These are phyloP conservation scores for Tenthredo distinguenda DNA, from an alignment of 2,888 invertebrate genomes.

Conservation along the genomic window DNA sequence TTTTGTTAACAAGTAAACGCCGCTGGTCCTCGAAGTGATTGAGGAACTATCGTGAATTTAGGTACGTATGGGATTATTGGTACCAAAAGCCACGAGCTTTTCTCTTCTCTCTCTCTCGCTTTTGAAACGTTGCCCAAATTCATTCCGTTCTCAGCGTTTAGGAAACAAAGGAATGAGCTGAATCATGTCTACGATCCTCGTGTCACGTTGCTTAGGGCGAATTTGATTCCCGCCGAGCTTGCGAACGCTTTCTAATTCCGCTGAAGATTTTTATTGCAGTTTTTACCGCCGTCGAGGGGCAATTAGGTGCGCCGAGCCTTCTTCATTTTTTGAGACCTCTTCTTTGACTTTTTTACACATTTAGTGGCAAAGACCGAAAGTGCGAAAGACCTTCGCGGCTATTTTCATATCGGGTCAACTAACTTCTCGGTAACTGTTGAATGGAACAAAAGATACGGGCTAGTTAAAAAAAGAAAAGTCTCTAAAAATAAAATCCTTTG, in stretches of 20 bases:
- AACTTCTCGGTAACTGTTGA: neutral
- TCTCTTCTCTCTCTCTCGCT: neutral
- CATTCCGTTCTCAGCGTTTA: slow-evolving; percentile 12
- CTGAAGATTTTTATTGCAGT: neutral
- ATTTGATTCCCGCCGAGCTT: neutral
- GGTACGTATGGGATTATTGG: slow-evolving; percentile 28
- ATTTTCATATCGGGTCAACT: slow-evolving; percentile 36
- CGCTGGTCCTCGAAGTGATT: neutral
- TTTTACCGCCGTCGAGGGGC: neutral
- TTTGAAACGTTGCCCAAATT: slow-evolving; percentile 58
- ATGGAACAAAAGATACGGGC: slow-evolving; percentile 22
- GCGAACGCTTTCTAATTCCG: neutral
- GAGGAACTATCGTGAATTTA: slow-evolving; percentile 19
- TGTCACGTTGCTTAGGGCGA: neutral
- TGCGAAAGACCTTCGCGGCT: slow-evolving; percentile 27
- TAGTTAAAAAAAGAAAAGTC: neutral
- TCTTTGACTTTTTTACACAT: neutral
- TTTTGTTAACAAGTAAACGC: neutral
- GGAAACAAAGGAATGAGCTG: slow-evolving; percentile 68
- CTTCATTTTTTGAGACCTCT: neutral
- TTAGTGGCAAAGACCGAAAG: neutral
- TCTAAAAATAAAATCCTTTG: neutral
- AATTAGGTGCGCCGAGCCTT: neutral
- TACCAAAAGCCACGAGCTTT: slow-evolving; percentile 32
- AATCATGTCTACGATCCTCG: slow-evolving; percentile 60